Evolutionary conservation across 2,888 invertebrate genomes (phyloP), one percentile per base, ranked within the genome.

Genomic region (Latrodectus elegans): DNA sequence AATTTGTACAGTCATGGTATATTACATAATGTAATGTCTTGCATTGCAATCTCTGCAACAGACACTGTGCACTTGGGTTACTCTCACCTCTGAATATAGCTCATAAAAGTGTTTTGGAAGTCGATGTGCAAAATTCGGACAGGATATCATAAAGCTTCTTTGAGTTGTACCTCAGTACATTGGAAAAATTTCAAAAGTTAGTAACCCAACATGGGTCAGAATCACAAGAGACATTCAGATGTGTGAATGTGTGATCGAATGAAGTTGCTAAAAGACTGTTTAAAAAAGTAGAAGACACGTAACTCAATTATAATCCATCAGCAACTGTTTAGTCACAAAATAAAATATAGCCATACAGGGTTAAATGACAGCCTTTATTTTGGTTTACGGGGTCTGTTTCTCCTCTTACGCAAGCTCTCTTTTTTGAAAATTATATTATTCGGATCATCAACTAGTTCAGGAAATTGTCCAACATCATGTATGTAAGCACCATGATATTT

Each of bases 401-500:
- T 71, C 38, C 90, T 77, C 74, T 89, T 89, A 15, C 90, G 73
- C 11, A 78, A 83, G 60, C 89, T 88, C 53, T 90, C 90, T 68
- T 90, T 94, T 80, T 96, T 96, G 93, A 97, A 97, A 88, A 96
- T 95, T 49, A 98, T 96, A 93, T 98, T 98, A 79, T 97, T 97
- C 38, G 97, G 97, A 93, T 98, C 98, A 92, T 98, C 98, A 22
- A 98, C 97, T 72, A 98, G 93, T 92, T 97, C 96, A 0, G 98
- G 97, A 93, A 96, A 97, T 91, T 95, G 94, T 91, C 96, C 95
- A 87, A 97, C 95, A 91, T 96, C 96, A 92, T 97, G 97, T 89
- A 97, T 96, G 92, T 97, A 97, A 22, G 95, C 94, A 77, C 97
- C 97, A 84, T 96, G 95, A 94, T 97, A 98, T n/a, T 97, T 97